Evolutionary conservation across 2,888 invertebrate species (phyloP).

Genomic region (Leptopilina drosophilae): DNA sequence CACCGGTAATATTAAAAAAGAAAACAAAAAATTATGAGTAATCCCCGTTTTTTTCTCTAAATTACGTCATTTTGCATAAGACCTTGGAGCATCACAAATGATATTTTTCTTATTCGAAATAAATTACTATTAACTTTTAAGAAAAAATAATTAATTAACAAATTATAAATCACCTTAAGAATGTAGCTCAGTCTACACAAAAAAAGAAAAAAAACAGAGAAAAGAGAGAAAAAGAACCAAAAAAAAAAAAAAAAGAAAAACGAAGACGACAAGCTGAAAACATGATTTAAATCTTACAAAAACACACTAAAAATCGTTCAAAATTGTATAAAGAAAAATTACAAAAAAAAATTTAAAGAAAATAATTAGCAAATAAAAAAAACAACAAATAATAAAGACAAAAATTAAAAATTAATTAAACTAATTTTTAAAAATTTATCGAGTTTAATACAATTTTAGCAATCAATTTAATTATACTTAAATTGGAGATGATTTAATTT

Average conservation of each 20-base stretch:
- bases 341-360: neutral
- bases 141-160: neutral
- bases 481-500: neutral
- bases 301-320: neutral
- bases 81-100: neutral
- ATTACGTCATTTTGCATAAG: neutral
- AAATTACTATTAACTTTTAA: neutral
- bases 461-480: neutral
- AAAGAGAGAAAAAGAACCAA: too few species aligned
- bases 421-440: too few species aligned
- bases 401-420: too few species aligned
- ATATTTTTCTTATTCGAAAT: neutral
- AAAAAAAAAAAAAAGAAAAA: neutral
- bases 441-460: too few species aligned
- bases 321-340: neutral
- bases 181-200: neutral
- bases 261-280: neutral
- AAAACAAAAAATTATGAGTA: neutral
- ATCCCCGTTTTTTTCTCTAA: neutral
- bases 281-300: neutral
- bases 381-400: too few species aligned
- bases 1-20: neutral
- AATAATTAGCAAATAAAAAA: neutral
- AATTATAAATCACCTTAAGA: neutral
- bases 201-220: neutral